Percentiles rank a stretch among this genome's conserved stretches.
phyloP scores from a whole-genome alignment of 2,113 vertebrate genomes.

The Eulemur macaco region DNA sequence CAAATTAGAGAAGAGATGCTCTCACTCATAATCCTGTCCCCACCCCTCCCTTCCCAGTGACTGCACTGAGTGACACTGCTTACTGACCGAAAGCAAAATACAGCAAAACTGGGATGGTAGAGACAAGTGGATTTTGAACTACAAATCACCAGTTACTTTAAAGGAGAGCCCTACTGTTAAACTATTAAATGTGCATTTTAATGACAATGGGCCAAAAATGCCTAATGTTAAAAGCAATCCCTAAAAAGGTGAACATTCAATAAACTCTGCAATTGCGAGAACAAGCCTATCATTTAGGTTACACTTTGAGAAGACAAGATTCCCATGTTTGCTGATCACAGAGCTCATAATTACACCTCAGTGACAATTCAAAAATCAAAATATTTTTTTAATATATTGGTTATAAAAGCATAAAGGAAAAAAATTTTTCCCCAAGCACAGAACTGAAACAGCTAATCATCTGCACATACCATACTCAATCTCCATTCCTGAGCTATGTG shows the following conservation, averaged over 20 bases:
- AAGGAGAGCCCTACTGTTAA: background rate
- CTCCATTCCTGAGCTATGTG: background rate
- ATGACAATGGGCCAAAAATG: background rate
- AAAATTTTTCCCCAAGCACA: background rate
- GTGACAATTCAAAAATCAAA: constrained; percentile 27
- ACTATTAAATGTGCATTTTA: background rate
- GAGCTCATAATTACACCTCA: background rate
- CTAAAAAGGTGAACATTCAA: background rate
- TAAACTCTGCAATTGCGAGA: background rate
- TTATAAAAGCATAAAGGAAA: background rate
- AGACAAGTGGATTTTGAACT: background rate
- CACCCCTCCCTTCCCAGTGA: background rate
- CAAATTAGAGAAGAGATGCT: background rate
- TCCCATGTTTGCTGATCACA: background rate
- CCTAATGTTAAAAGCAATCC: background rate
- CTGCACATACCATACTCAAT: fast-evolving
- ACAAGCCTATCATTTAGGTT: background rate
- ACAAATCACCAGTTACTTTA: background rate
- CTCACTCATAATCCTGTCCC: background rate
- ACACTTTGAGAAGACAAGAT: background rate
- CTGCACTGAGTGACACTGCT: background rate
- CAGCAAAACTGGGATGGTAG: background rate
- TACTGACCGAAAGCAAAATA: background rate
- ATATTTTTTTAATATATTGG: background rate
- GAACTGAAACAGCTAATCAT: background rate